Evolutionary conservation across 1,140 invertebrate species (phyloP), one percentile per base, ranked within the genome.

Genomic region (Gerris buenoi): DNA sequence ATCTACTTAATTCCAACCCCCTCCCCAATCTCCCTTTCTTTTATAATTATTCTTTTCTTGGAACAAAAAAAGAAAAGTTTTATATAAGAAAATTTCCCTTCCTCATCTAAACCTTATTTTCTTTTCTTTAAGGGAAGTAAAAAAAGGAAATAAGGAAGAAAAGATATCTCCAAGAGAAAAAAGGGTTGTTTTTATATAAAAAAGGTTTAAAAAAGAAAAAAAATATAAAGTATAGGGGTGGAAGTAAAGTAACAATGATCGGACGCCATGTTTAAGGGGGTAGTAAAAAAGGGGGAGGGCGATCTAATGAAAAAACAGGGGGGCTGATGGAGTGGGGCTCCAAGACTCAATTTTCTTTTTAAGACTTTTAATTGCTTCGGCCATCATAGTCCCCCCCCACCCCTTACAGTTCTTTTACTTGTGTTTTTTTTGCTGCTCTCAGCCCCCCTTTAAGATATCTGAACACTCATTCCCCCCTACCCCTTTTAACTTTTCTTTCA

Each of bases 341-440:
- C 33, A 18, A 59, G 70, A 69, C 67, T 73, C 71, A 71, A 73
- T 73, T 73, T 73, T 73, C 72, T 73, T 73, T 73, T 73, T 73
- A 73, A 73, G 72, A 73, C 71, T 73, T 73, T 73, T 73, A 73
- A 73, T 73, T 73, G 72, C 72, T 73, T 70, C 71, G 71, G 72
- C 72, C 72, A 73, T 73, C 72, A 70, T 66, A 68, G 68, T 66
- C 70, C 66, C 68, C 60, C 69, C 56, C 65, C 3, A 10, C 28
- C 63, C 25, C 22, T 65, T 10, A 2, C n/a, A 23, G 63, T 27
- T 26, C 25, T 26, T 26, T 63, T 63, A n/a, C 27, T 63, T 63
- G 61, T 63, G 28, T 25, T 22, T 2, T 28, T 65, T 65, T 29
- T 27, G 28, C 63, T 2, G 25, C 63, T 46, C 33, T 46, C 33